Evolutionary conservation across 2,888 invertebrate genomes (phyloP).

Genomic region (Ennomos fuscantarius): DNA sequence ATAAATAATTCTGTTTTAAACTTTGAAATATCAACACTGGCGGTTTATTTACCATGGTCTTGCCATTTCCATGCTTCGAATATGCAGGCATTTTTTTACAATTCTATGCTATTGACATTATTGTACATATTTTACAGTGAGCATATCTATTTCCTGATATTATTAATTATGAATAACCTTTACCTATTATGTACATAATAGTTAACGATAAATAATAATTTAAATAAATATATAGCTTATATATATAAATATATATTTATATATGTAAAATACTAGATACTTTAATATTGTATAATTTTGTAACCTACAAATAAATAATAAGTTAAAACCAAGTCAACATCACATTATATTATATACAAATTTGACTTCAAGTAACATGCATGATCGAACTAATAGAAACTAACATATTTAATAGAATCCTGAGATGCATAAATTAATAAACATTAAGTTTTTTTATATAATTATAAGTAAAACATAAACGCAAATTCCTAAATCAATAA

Average conservation of each 20-base stretch:
- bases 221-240: constrained; percentile 12
- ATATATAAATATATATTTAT: constrained; percentile 28
- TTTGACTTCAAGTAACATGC: constrained; percentile 38
- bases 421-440: constrained; percentile 45
- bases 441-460: constrained; percentile 45
- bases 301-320: not conserved
- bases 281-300: not conserved
- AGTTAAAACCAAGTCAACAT: constrained; percentile 6
- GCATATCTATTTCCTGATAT: not conserved
- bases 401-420: constrained; percentile 19
- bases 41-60: constrained; percentile 11
- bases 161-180: constrained; percentile 1
- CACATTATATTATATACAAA: constrained; percentile 24
- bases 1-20: too few relatives aligned
- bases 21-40: constrained; percentile 17
- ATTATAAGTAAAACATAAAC: not conserved
- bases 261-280: constrained; percentile 15
- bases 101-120: constrained; percentile 28
- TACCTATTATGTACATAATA: constrained; percentile 9
- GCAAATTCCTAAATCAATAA: not conserved
- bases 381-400: constrained; percentile 34
- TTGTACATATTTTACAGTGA: constrained; percentile 19
- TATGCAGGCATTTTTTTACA: constrained; percentile 44
- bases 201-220: not conserved
- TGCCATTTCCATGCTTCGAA: constrained; percentile 50